These are phyloP conservation scores for Pomacea maculata DNA, from an alignment of 1,140 invertebrate species.

Conservation along the genomic window DNA sequence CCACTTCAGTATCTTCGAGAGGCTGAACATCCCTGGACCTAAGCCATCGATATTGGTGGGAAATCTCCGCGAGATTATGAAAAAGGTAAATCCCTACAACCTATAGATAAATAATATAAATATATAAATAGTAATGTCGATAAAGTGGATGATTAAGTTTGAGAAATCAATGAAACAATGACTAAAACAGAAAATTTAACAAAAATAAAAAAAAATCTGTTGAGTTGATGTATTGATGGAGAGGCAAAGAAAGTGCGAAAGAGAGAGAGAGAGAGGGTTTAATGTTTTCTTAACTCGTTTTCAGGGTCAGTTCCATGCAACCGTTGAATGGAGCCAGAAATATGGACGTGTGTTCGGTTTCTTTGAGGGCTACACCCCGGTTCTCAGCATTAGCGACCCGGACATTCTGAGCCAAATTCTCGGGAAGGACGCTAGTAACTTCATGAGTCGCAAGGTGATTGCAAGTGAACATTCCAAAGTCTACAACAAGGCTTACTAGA, in stretches of 20 bases:
- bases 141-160: too few species aligned
- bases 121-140: too few species aligned
- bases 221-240: not conserved
- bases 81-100: constrained; percentile 39
- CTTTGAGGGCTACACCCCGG: constrained; percentile 57
- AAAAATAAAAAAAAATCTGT: too few species aligned
- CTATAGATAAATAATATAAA: too few species aligned
- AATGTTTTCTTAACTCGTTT: constrained; percentile 10
- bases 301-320: constrained; percentile 52
- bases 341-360: constrained; percentile 55
- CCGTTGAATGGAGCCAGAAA: constrained; percentile 46
- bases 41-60: constrained; percentile 46
- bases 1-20: constrained; percentile 49
- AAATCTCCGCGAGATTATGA: constrained; percentile 47
- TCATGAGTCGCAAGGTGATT: constrained; percentile 47
- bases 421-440: constrained; percentile 55
- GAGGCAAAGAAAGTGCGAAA: too few species aligned
- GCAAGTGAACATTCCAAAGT: not conserved
- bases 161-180: too few species aligned
- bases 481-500: too few species aligned
- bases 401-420: constrained; percentile 49
- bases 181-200: too few species aligned
- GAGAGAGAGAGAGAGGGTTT: not conserved
- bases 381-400: constrained; percentile 51
- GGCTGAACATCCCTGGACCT: constrained; percentile 51